Evolutionary conservation across 2,888 invertebrate genomes (phyloP).

Genomic region (Candidula unifasciata): DNA sequence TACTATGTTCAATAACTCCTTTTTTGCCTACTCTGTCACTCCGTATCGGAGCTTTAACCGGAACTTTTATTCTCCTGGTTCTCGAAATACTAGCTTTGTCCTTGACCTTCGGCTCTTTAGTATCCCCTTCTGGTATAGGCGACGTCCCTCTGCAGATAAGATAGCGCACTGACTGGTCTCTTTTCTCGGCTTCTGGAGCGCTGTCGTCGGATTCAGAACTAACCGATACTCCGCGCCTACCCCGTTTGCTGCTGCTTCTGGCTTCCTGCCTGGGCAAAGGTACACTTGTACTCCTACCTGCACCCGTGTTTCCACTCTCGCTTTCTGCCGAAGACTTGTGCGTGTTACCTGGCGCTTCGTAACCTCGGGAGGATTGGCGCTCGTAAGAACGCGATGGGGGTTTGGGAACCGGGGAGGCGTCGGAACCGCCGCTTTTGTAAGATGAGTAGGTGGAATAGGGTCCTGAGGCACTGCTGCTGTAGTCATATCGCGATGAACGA

Average conservation of each 20-base stretch:
- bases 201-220: slow-evolving; percentile 67
- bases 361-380: slow-evolving; percentile 64
- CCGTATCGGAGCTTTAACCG: slow-evolving; percentile 41
- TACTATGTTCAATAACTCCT: slow-evolving; percentile 53
- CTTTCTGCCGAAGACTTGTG: slow-evolving; percentile 30
- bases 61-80: slow-evolving; percentile 66
- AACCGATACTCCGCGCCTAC: slow-evolving; percentile 46
- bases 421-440: slow-evolving; percentile 64
- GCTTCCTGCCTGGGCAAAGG: slow-evolving; percentile 37
- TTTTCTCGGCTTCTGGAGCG: slow-evolving; percentile 72
- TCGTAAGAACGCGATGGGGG: slow-evolving; percentile 63
- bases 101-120: slow-evolving; percentile 57
- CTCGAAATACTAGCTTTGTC: slow-evolving; percentile 64
- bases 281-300: slow-evolving; percentile 29
- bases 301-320: slow-evolving; percentile 5
- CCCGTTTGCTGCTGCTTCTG: slow-evolving; percentile 38
- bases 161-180: slow-evolving; percentile 60
- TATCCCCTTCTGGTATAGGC: slow-evolving; percentile 69
- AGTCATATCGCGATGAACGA: slow-evolving; percentile 69
- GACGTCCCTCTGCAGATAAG: slow-evolving; percentile 74
- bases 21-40: slow-evolving; percentile 39
- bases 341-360: slow-evolving; percentile 55
- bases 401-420: slow-evolving; percentile 63
- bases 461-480: slow-evolving; percentile 68
- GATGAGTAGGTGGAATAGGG: slow-evolving; percentile 70